Conservation (phyloP, 2,797 vertebrate genomes). For the Echeneis naucrates region DNA sequence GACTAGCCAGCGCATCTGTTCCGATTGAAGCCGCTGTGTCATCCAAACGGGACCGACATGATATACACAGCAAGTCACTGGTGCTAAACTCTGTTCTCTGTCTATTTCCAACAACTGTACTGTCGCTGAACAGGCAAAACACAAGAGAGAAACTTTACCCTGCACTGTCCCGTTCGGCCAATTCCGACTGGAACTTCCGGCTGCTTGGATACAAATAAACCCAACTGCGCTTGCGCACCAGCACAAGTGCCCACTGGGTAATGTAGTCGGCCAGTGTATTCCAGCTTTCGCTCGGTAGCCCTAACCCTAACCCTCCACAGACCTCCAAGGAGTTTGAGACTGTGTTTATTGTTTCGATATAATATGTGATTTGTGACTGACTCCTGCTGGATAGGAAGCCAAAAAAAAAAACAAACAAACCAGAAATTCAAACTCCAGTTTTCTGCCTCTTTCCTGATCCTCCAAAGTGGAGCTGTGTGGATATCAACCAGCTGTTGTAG, state of each 20-base stretch:
- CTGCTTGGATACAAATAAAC: conserved; percentile 78
- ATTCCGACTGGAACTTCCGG: conserved; percentile 79
- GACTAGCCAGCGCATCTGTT: conserved; percentile 41
- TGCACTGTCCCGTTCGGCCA: conserved; percentile 74
- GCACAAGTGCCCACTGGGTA: conserved; percentile 57
- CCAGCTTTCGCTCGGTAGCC: background rate
- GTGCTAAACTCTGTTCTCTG: conserved; percentile 6
- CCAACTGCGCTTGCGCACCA: conserved; percentile 65
- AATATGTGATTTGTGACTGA: too few relatives aligned
- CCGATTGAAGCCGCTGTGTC: conserved; percentile 20
- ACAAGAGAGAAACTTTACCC: conserved; percentile 73
- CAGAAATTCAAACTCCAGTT: too few relatives aligned
- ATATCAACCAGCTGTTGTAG: too few relatives aligned
- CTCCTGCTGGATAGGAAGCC: too few relatives aligned
- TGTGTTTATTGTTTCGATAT: too few relatives aligned
- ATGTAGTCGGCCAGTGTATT: conserved; percentile 52
- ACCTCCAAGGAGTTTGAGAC: too few relatives aligned
- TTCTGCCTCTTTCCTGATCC: too few relatives aligned
- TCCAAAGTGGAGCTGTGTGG: too few relatives aligned
- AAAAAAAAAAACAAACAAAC: too few relatives aligned
- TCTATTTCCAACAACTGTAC: background rate
- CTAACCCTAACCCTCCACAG: too few relatives aligned
- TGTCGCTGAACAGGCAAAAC: conserved; percentile 24
- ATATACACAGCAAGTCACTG: background rate
- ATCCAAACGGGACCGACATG: background rate